Evolutionary conservation across 2,797 vertebrate species (phyloP).

Genomic region (Aphelocoma californica): DNA sequence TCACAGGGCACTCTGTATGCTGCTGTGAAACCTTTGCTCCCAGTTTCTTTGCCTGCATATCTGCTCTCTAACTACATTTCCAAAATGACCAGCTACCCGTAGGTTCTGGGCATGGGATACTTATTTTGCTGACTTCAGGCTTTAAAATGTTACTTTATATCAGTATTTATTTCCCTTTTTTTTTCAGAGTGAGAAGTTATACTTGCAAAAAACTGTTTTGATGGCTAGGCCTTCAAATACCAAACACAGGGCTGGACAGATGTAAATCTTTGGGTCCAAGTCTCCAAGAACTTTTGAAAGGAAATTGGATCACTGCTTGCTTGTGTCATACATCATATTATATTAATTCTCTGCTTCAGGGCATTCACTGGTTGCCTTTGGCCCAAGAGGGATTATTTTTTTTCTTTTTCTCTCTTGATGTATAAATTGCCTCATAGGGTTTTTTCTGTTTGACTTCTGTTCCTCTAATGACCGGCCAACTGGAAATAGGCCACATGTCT

Average conservation of each 20-base stretch:
- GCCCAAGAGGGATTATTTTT: not conserved
- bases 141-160: not conserved
- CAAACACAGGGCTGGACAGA: not conserved
- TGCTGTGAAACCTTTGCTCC: not conserved
- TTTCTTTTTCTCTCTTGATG: not conserved
- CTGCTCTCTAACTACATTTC: not conserved
- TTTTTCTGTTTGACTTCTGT: not conserved
- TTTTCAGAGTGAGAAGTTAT: not conserved
- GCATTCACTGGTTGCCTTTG: not conserved
- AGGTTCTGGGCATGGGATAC: not conserved
- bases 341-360: not conserved
- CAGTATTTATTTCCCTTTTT: not conserved
- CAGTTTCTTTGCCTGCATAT: not conserved
- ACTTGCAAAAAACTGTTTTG: not conserved
- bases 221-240: not conserved
- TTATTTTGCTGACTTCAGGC: not conserved
- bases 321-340: not conserved
- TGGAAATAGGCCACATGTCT: not conserved
- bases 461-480: not conserved
- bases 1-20: not conserved
- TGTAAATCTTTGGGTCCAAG: not conserved
- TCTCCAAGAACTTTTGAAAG: not conserved
- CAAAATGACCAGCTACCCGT: not conserved
- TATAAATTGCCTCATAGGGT: not conserved
- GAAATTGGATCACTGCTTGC: not conserved